Base-by-base conservation (phyloP, 2,113 vertebrate genomes). In the Bolborhynchus lineola region DNA sequence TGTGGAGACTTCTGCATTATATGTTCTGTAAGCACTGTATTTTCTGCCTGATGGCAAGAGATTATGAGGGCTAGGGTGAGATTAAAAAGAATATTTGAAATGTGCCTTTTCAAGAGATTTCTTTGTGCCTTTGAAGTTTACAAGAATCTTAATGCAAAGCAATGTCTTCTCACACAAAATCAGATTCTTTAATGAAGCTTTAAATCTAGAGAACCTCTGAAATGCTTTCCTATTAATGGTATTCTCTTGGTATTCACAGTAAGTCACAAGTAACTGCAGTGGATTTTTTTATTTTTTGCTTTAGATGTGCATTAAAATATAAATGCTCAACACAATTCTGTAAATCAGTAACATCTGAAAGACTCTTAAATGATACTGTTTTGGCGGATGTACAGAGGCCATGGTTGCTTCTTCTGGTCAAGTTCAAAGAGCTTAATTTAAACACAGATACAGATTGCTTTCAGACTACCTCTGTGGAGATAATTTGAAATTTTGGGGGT, bases 31-130 rank as follows among this genome's bases (percentile, higher is more conserved):
- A 88, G 49, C 60, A 46, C 23, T 86, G 46, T 65, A 35, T 63
- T 59, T 80, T 82, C 64, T 80, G 70, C 53, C 77, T 91, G 50
- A 69, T 77, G 42, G 65, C 31, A 81, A 72, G 81, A 81, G 69
- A 91, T 91, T 94, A 86, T 49, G 46, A 95, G 50, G 77, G 52
- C 67, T 75, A 55, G 39, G 26, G 37, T 39, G 57, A 88, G 67
- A 94, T 95, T 95, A 91, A 85, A 93, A 94, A 86, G 87, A 94
- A 88, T 94, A 90, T 82, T 91, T 86, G 75, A 91, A 74, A 95
- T 82, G 65, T 64, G 57, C 42, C 63, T 81, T 89, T 94, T 95
- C 91, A 94, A 95, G 84, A 70, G 64, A 16, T 59, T 55, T 53
- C 81, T 77, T 92, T 4, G 5, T 49, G 69, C 29, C 78, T 95